Evolutionary conservation across 2,888 invertebrate species (phyloP).

Genomic region (Epinotia ramella): DNA sequence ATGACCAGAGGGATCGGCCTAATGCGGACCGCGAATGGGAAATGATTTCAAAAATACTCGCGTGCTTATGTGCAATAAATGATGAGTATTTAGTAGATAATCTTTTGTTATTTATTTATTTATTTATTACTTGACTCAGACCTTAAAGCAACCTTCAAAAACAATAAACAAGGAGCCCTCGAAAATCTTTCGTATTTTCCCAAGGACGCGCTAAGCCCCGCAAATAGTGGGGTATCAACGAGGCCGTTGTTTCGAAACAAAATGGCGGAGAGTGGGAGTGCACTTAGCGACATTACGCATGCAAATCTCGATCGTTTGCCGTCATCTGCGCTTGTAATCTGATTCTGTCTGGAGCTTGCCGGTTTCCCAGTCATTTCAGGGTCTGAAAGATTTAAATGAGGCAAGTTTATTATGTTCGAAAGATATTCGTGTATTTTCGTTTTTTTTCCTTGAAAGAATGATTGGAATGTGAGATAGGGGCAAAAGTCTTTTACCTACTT

Average conservation of each 20-base stretch:
- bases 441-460: too few species aligned
- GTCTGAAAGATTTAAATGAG: slow-evolving; percentile 30
- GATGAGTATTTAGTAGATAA: neutral
- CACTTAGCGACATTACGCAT: slow-evolving; percentile 77
- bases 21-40: slow-evolving; percentile 6
- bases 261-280: slow-evolving; percentile 70
- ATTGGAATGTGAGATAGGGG: neutral
- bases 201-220: slow-evolving; percentile 32
- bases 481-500: neutral
- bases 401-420: slow-evolving; percentile 12
- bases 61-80: neutral
- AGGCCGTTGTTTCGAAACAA: slow-evolving; percentile 50
- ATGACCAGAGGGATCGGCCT: slow-evolving; percentile 57
- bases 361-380: slow-evolving; percentile 49
- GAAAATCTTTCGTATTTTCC: slow-evolving; percentile 25
- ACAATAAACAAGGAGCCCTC: slow-evolving; percentile 24
- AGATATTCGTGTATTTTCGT: neutral
- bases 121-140: too few species aligned
- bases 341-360: slow-evolving; percentile 66
- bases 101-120: too few species aligned
- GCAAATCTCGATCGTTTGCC: slow-evolving; percentile 71
- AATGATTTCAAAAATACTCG: slow-evolving; percentile 18
- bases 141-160: neutral
- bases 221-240: slow-evolving; percentile 37
- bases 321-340: slow-evolving; percentile 74